Percentiles rank a stretch among this genome's conserved stretches.
These are phyloP conservation scores for Romanogobio albipinnatus DNA, from an alignment of 2,113 vertebrate genomes.

Conservation along the genomic window DNA sequence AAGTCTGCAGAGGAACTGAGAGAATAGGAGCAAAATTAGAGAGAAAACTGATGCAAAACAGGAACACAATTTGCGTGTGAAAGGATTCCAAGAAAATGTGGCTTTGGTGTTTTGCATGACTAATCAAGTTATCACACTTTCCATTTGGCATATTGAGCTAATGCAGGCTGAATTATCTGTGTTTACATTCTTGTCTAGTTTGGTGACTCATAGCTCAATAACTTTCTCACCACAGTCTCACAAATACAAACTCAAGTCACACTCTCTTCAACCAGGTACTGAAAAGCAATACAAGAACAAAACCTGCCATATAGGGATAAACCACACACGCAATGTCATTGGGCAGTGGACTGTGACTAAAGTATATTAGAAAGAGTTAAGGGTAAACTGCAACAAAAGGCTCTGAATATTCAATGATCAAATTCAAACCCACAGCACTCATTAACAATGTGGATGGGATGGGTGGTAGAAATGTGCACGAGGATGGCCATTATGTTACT, in stretches of 20 bases:
- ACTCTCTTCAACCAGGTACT: background rate
- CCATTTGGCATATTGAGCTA: slow-evolving; percentile 39
- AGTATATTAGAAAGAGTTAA: slow-evolving; percentile 21
- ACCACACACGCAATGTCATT: background rate
- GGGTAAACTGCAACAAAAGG: background rate
- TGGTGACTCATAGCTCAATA: background rate
- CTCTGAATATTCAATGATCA: background rate
- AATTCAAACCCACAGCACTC: slow-evolving; percentile 12
- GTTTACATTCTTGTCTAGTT: slow-evolving; percentile 20
- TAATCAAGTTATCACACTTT: slow-evolving; percentile 23
- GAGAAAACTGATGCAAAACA: background rate
- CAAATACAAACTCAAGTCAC: background rate
- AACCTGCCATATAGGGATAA: background rate
- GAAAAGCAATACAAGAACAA: background rate
- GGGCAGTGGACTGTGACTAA: background rate
- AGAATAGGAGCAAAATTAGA: background rate
- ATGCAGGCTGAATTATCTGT: background rate
- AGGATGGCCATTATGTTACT: slow-evolving; percentile 27
- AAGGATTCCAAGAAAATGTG: slow-evolving; percentile 22
- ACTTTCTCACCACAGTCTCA: background rate
- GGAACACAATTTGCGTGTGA: slow-evolving; percentile 25
- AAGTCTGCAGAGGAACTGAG: background rate
- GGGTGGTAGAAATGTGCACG: background rate
- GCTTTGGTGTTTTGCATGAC: slow-evolving; percentile 27
- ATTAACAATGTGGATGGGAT: slow-evolving; percentile 32